Percentiles rank a stretch among this genome's conserved stretches.
Evolutionary conservation across 2,113 vertebrate genomes (phyloP).

Genomic region (Eulemur rufifrons): DNA sequence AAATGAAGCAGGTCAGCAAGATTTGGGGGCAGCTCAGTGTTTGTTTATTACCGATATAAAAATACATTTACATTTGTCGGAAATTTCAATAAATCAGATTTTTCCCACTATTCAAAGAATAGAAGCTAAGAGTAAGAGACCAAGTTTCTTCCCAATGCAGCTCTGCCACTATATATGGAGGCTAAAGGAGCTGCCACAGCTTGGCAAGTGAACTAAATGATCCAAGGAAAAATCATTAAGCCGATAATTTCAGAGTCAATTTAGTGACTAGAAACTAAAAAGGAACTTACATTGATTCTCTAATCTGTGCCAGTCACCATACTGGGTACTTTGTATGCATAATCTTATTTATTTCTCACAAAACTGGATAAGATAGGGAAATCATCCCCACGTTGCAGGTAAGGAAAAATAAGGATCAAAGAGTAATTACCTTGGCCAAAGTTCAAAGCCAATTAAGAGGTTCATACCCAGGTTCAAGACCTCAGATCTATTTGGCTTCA

Average conservation of each 20-base stretch:
- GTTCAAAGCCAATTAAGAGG: slow-evolving; percentile 34
- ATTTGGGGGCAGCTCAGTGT: not conserved
- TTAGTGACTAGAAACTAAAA: slow-evolving; percentile 54
- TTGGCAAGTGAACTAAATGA: slow-evolving; percentile 14
- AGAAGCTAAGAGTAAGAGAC: not conserved
- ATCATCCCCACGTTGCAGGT: not conserved
- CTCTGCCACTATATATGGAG: not conserved
- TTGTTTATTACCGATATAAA: slow-evolving; percentile 21
- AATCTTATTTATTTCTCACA: slow-evolving; percentile 40
- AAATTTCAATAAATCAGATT: slow-evolving; percentile 33
- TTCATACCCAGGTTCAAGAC: not conserved
- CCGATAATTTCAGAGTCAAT: slow-evolving; percentile 51
- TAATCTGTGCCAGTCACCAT: not conserved
- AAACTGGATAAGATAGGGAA: slow-evolving; percentile 33
- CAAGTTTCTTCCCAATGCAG: not conserved
- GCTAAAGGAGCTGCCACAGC: not conserved
- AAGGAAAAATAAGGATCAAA: slow-evolving; percentile 17
- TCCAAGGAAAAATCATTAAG: slow-evolving; percentile 46
- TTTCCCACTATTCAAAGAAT: not conserved
- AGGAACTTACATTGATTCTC: not conserved
- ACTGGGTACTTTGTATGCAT: not conserved
- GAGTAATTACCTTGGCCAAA: slow-evolving; percentile 31
- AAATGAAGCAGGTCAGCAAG: slow-evolving; percentile 17
- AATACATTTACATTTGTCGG: slow-evolving; percentile 12
- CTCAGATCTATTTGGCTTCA: not conserved